Evolutionary conservation across 2,113 vertebrate genomes (phyloP), one percentile per base, ranked within the genome.

Genomic region (Menidia beryllina): DNA sequence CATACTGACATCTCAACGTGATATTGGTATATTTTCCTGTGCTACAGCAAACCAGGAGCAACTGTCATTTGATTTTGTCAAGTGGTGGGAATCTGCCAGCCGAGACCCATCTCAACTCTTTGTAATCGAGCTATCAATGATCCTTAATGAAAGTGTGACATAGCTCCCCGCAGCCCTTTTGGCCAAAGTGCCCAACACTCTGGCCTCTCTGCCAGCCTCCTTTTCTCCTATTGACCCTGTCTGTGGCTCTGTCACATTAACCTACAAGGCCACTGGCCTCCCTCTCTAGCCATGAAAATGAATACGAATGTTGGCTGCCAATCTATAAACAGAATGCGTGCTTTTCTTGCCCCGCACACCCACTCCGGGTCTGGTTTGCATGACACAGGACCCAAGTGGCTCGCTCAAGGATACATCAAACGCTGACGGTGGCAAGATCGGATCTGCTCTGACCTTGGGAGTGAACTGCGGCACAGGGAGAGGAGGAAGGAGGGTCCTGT

Each of bases 391-490:
- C 72, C 73, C 75, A 13, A 51, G 72, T 19, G 43, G 74, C 76
- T 61, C 15, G 58, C 70, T 87, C 78, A 88, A 90, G 87, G 90
- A 90, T 85, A 87, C 87, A 89, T 92, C 93, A 93, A 93, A 92
- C 21, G 89, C 91, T 93, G 94, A 94, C 92, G 88, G 90, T 93
- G 94, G 93, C 94, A 92, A 93, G 95, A 94, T 72, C 78, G 85
- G 88, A 93, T 89, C 88, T 87, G 86, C 83, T 83, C 92, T 82
- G 93, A 97, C 95, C 95, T 96, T 96, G 96, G 82, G 92, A 90
- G 88, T 72, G 85, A 91, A 79, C 62, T 6, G 62, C 85, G 81
- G 72, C 79, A 69, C 13, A 19, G 74, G 70, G 76, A 34, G 45
- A 79, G 66, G 58, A 81, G 72, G 59, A 36, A 65, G 55, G 76